Conservation (phyloP, 2,113 vertebrate genomes). For the Bostrychus sinensis region DNA sequence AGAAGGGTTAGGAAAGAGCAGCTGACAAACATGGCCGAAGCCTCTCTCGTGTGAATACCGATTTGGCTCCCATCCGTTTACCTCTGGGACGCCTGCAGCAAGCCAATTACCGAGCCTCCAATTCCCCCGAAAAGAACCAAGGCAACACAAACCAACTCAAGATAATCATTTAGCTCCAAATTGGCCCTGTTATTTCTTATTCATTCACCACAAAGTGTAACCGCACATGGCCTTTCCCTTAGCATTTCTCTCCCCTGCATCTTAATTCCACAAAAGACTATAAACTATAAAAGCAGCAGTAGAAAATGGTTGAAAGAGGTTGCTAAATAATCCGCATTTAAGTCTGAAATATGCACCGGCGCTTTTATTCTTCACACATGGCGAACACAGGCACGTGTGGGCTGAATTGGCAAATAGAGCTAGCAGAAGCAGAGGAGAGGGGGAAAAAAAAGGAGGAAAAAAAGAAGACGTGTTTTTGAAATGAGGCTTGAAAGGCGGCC, state of each 20-base stretch:
- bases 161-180: conserved; percentile 57
- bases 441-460: too few species aligned
- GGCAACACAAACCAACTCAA: conserved; percentile 58
- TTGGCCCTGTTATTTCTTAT: conserved; percentile 43
- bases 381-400: conserved; percentile 57
- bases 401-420: conserved; percentile 62
- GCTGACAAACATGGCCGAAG: conserved; percentile 57
- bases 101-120: conserved; percentile 72
- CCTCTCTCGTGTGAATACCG: conserved; percentile 66
- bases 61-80: conserved; percentile 64
- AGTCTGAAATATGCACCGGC: conserved; percentile 65
- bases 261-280: conserved; percentile 57
- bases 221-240: conserved; percentile 38
- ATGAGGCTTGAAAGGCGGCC: conserved; percentile 71
- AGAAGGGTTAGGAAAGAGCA: conserved; percentile 52
- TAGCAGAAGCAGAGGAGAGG: conserved; percentile 40
- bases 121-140: conserved; percentile 49
- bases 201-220: conserved; percentile 44
- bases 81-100: conserved; percentile 70
- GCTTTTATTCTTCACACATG: conserved; percentile 64
- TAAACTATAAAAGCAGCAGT: conserved; percentile 37
- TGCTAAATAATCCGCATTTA: conserved; percentile 71
- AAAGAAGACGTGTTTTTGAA: conserved; percentile 64
- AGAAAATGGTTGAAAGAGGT: conserved; percentile 51
- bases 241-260: conserved; percentile 46